Percentiles rank a stretch among this genome's conserved stretches.
phyloP scores from a whole-genome alignment of 2,113 vertebrate species.

The Sigmodon hispidus region DNA sequence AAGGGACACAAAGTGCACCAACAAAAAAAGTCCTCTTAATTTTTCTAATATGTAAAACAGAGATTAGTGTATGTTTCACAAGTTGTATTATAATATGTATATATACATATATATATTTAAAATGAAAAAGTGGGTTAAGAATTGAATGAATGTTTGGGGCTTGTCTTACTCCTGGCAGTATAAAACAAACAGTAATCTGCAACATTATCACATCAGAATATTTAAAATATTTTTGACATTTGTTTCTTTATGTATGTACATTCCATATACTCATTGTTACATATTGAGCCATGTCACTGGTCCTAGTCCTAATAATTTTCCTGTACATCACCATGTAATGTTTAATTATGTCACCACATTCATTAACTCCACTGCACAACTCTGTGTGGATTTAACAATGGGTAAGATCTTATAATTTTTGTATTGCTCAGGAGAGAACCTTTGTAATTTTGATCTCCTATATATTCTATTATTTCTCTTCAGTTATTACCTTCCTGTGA shows the following conservation, averaged over 20 bases:
- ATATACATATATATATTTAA: not conserved
- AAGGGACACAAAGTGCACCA: not conserved
- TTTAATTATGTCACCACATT: not conserved
- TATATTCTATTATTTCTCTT: conserved; percentile 1
- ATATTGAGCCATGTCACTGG: not conserved
- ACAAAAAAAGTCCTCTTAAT: not conserved
- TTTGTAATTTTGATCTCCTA: not conserved
- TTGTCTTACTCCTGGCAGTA: not conserved
- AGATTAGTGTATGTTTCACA: not conserved
- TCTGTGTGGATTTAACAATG: not conserved
- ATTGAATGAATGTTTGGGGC: not conserved
- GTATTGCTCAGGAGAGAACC: not conserved
- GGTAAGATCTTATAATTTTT: not conserved
- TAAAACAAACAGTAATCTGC: not conserved
- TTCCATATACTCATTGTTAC: not conserved
- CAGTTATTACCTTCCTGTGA: not conserved
- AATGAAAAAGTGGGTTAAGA: not conserved
- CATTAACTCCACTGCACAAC: not conserved
- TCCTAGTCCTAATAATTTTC: not conserved
- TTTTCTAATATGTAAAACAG: conserved; percentile 6
- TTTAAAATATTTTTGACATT: not conserved
- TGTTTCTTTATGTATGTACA: not conserved
- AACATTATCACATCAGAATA: not conserved
- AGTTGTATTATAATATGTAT: not conserved
- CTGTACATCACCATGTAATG: not conserved